phyloP scores from a whole-genome alignment of 2,797 vertebrate genomes.

The Nannoperca obscura region DNA sequence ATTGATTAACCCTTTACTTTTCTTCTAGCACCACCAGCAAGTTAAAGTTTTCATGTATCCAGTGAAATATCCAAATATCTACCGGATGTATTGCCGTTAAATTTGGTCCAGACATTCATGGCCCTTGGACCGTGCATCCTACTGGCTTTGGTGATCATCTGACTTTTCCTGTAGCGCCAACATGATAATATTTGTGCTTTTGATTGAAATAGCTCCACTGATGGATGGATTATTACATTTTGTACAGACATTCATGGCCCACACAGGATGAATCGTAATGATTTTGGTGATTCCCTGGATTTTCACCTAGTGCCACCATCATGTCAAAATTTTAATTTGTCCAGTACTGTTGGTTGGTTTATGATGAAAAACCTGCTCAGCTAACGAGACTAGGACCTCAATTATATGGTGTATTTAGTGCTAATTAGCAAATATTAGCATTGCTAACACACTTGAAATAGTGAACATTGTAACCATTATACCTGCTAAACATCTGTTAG shows the following conservation, averaged over 20 bases:
- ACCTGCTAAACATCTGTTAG: not conserved
- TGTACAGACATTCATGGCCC: too few relatives aligned
- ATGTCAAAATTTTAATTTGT: not conserved
- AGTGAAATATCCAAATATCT: not conserved
- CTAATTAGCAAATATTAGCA: not conserved
- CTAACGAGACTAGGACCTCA: not conserved
- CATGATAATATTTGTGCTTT: not conserved
- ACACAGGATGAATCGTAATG: not conserved
- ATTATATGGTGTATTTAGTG: not conserved
- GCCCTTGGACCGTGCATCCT: not conserved
- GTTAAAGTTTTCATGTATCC: too few relatives aligned
- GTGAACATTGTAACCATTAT: not conserved
- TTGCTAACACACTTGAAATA: not conserved
- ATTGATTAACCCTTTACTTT: not conserved
- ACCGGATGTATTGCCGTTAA: not conserved
- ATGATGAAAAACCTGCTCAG: not conserved
- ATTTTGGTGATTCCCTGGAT: not conserved
- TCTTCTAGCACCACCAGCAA: not conserved
- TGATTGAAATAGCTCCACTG: not conserved
- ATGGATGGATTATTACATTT: not conserved
- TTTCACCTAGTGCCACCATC: not conserved
- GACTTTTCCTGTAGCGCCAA: not conserved
- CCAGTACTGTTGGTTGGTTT: not conserved
- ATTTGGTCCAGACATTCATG: not conserved
- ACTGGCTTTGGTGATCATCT: not conserved